Percentiles rank a stretch among this genome's conserved stretches.
These are phyloP conservation scores for Sycophila texana DNA, from an alignment of 2,888 invertebrate genomes.

Conservation along the genomic window DNA sequence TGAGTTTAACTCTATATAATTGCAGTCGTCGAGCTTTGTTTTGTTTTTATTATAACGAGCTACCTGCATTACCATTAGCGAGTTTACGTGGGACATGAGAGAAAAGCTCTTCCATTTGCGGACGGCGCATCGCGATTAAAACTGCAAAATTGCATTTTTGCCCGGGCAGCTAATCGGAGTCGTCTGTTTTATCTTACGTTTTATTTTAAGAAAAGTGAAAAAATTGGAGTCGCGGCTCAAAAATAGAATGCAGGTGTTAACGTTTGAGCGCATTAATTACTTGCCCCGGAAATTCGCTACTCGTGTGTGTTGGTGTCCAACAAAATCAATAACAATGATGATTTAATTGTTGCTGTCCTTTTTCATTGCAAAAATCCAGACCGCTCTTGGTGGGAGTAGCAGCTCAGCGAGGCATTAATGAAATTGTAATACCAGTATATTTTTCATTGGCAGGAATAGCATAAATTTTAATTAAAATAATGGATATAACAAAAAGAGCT, in stretches of 20 bases:
- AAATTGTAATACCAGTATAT: slow-evolving; percentile 40
- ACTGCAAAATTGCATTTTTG: not conserved
- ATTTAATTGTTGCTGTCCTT: slow-evolving; percentile 47
- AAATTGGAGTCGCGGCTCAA: slow-evolving; percentile 4
- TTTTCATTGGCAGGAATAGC: slow-evolving; percentile 52
- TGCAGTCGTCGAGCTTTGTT: slow-evolving; percentile 20
- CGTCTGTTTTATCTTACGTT: no score
- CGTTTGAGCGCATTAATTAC: slow-evolving; percentile 46
- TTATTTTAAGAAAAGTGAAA: not conserved
- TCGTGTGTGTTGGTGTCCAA: slow-evolving; percentile 45
- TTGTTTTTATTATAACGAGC: slow-evolving; percentile 46
- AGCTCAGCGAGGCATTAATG: not conserved
- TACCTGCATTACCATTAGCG: slow-evolving; percentile 51
- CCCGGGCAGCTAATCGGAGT: no score
- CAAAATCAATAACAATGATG: slow-evolving; percentile 58
- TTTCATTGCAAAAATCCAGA: slow-evolving; percentile 36
- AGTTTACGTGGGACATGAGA: slow-evolving; percentile 38
- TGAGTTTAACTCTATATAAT: slow-evolving; percentile 21
- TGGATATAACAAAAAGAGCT: slow-evolving; percentile 60
- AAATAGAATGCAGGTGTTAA: slow-evolving; percentile 26
- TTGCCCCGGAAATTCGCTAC: slow-evolving; percentile 49
- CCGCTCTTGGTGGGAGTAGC: no score
- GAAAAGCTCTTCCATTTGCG: not conserved
- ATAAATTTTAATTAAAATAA: slow-evolving; percentile 51
- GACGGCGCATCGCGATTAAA: not conserved